Percentiles rank a stretch among this genome's conserved stretches.
phyloP scores from a whole-genome alignment of 1,140 invertebrate genomes.

The Bicyclus anynana region DNA sequence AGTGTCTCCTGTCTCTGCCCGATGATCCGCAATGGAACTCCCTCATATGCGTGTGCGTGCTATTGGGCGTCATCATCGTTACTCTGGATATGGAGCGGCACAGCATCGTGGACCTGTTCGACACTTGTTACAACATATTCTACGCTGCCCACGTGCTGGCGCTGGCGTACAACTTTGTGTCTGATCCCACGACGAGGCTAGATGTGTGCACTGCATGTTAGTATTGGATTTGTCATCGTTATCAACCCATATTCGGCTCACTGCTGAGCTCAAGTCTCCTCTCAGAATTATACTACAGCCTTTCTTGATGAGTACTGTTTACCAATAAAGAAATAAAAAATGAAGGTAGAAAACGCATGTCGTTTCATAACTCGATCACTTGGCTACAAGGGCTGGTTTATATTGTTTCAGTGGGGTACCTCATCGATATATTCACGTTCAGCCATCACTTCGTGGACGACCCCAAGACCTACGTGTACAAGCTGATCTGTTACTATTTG shows the following conservation, averaged over 20 bases:
- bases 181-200: constrained; percentile 22
- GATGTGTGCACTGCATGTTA: constrained; percentile 27
- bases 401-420: constrained; percentile 39
- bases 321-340: too few species aligned
- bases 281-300: too few species aligned
- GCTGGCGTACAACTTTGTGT: constrained; percentile 25
- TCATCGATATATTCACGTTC: constrained; percentile 38
- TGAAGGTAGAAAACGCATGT: too few species aligned
- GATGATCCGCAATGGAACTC: constrained; percentile 47
- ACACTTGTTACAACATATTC: constrained; percentile 34
- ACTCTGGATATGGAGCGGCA: constrained; percentile 14
- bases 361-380: too few species aligned
- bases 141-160: constrained; percentile 40
- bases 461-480: constrained; percentile 9
- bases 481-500: constrained; percentile 41
- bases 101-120: constrained; percentile 16
- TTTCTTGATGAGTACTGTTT: too few species aligned
- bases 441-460: constrained; percentile 30
- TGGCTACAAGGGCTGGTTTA: not conserved
- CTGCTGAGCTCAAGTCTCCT: too few species aligned
- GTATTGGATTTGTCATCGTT: constrained; percentile 1
- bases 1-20: constrained; percentile 32
- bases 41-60: constrained; percentile 33
- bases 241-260: too few species aligned
- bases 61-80: constrained; percentile 29